phyloP scores from a whole-genome alignment of 2,888 invertebrate species.

The Tenthredo distinguenda region DNA sequence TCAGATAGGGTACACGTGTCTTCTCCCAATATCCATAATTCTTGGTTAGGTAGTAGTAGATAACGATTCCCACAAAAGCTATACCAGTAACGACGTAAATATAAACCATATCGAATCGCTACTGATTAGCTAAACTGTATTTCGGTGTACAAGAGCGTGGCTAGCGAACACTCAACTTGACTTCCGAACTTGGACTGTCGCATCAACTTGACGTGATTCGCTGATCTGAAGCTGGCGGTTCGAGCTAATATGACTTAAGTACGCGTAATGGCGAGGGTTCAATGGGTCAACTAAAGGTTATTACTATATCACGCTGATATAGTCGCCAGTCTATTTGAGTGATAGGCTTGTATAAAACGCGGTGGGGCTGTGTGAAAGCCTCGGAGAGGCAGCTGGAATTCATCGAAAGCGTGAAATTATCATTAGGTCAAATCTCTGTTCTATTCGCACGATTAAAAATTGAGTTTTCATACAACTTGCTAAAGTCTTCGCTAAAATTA shows the following conservation, averaged over 20 bases:
- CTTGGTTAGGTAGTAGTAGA: constrained; percentile 5
- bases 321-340: not conserved
- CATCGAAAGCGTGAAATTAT: not conserved
- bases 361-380: not conserved
- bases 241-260: not conserved
- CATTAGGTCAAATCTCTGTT: not conserved
- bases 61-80: not conserved
- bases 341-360: not conserved
- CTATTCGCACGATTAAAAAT: too few relatives aligned
- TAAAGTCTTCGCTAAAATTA: too few relatives aligned
- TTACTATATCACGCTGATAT: not conserved
- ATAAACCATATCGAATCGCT: not conserved
- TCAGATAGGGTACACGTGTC: not conserved
- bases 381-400: not conserved
- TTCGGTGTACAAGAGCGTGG: not conserved
- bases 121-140: not conserved
- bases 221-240: not conserved
- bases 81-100: not conserved
- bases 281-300: not conserved
- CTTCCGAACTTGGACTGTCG: not conserved
- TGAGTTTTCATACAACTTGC: too few relatives aligned
- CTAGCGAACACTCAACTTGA: not conserved
- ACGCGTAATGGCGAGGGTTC: not conserved
- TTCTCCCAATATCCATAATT: constrained; percentile 30
- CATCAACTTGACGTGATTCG: not conserved